A percentile compares a stretch with the other conserved stretches of the same genome.
Evolutionary conservation across 2,888 invertebrate genomes (phyloP).

Genomic region (Phrixothrix hirtus): DNA sequence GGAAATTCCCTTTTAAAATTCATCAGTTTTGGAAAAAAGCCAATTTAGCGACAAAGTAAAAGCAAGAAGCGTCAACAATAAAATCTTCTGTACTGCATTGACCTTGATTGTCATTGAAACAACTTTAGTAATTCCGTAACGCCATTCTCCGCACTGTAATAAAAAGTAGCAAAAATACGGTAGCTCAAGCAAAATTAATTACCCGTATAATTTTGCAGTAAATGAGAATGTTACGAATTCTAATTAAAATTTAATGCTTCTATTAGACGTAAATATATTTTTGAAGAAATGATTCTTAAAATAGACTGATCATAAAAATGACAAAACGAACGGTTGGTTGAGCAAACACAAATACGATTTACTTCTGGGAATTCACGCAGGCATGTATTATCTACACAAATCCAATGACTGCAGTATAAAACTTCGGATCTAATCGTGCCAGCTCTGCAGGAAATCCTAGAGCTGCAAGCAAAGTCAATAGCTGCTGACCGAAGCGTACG

Average conservation of each 20-base stretch:
- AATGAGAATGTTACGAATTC: too few relatives aligned
- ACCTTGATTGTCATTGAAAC: constrained; percentile 28
- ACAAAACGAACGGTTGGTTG: constrained; percentile 29
- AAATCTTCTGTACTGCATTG: constrained; percentile 15
- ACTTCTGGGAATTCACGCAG: constrained; percentile 31
- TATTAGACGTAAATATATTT: too few relatives aligned
- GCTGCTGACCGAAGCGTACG: constrained; percentile 7
- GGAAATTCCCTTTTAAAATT: constrained; percentile 39
- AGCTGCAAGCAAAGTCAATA: constrained; percentile 12
- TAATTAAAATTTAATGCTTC: too few relatives aligned
- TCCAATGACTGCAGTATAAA: constrained; percentile 13
- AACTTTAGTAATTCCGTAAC: background rate
- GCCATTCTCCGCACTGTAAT: too few relatives aligned
- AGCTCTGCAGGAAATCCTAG: constrained; percentile 21
- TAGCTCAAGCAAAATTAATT: too few relatives aligned
- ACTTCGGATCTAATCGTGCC: constrained; percentile 23
- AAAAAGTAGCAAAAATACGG: too few relatives aligned
- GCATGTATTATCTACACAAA: constrained; percentile 23
- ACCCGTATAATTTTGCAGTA: too few relatives aligned
- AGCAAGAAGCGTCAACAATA: constrained; percentile 9
- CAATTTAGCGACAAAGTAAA: constrained; percentile 29
- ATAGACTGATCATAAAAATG: constrained; percentile 30
- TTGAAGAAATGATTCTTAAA: constrained; percentile 9
- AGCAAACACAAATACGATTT: constrained; percentile 32
- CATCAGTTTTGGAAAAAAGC: constrained; percentile 28